Conservation (phyloP, 1,140 invertebrate genomes). For the Nymphalis io region DNA sequence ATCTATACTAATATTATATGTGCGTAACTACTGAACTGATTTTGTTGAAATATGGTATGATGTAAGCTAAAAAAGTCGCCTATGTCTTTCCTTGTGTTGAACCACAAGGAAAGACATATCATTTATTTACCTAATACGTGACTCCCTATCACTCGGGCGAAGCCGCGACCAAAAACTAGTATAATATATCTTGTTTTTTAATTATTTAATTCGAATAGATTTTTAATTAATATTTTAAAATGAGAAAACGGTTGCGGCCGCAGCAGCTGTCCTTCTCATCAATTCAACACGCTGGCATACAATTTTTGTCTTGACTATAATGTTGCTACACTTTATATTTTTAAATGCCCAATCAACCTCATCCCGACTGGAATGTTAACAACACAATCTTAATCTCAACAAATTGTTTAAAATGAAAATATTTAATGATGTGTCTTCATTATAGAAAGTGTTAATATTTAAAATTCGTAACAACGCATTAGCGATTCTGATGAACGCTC, state of each 20-base stretch:
- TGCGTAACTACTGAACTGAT: too few species aligned
- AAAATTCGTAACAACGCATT: conserved; percentile 48
- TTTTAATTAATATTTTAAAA: conserved; percentile 5
- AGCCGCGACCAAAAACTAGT: too few species aligned
- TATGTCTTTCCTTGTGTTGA: too few species aligned
- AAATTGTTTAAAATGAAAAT: conserved; percentile 74
- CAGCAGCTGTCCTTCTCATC: conserved; percentile 70
- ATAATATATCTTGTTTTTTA: too few species aligned
- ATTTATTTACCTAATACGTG: too few species aligned
- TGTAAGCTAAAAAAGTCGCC: too few species aligned
- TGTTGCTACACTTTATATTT: conserved; percentile 68
- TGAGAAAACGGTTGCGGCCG: conserved; percentile 20
- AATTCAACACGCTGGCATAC: conserved; percentile 67
- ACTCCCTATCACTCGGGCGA: too few species aligned
- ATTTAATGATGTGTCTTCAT: conserved; percentile 61
- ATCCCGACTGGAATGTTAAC: conserved; percentile 68
- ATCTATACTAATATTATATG: too few species aligned
- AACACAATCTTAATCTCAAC: conserved; percentile 74
- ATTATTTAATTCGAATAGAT: background rate
- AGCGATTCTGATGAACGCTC: conserved; percentile 52
- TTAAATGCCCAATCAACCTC: conserved; percentile 71
- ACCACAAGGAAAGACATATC: too few species aligned
- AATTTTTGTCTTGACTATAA: conserved; percentile 70
- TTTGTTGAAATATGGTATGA: too few species aligned
- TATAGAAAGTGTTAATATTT: conserved; percentile 47